Conservation (phyloP, 2,888 invertebrate genomes). For the Polydrusus cervinus region DNA sequence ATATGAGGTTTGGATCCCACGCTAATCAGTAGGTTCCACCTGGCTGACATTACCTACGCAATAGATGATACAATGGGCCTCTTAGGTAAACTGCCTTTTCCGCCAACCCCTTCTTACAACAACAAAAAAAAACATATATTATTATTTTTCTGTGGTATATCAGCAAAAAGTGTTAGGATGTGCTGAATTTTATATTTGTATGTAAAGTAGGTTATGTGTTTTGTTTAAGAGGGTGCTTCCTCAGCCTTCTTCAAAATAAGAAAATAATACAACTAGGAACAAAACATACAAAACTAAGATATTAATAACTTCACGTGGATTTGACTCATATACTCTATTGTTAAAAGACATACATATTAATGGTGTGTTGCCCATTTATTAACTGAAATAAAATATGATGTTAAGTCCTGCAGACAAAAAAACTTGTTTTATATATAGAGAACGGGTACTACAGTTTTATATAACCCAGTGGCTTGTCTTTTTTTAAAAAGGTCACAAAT, state of each 20-base stretch:
- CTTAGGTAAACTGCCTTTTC: too few species aligned
- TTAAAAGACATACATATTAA: constrained; percentile 50
- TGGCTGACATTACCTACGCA: too few species aligned
- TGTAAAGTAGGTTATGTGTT: too few species aligned
- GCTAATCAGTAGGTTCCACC: too few species aligned
- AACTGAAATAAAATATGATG: constrained; percentile 54
- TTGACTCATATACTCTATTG: constrained; percentile 40
- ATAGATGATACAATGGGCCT: too few species aligned
- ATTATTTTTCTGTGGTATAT: too few species aligned
- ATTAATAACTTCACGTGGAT: neutral
- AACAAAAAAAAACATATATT: too few species aligned
- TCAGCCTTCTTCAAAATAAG: neutral
- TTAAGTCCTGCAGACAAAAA: constrained; percentile 47
- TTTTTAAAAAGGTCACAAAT: neutral
- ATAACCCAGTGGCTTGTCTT: constrained; percentile 59
- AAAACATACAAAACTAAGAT: neutral
- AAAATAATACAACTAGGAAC: neutral
- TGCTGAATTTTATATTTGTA: too few species aligned
- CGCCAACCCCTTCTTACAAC: too few species aligned
- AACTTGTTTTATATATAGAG: constrained; percentile 45
- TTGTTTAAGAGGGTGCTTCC: too few species aligned
- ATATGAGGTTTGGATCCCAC: too few species aligned
- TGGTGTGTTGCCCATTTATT: constrained; percentile 37
- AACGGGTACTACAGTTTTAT: constrained; percentile 36
- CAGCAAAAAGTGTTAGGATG: too few species aligned